These are phyloP conservation scores for Ooceraea biroi DNA, from an alignment of 1,140 invertebrate species.

Conservation along the genomic window DNA sequence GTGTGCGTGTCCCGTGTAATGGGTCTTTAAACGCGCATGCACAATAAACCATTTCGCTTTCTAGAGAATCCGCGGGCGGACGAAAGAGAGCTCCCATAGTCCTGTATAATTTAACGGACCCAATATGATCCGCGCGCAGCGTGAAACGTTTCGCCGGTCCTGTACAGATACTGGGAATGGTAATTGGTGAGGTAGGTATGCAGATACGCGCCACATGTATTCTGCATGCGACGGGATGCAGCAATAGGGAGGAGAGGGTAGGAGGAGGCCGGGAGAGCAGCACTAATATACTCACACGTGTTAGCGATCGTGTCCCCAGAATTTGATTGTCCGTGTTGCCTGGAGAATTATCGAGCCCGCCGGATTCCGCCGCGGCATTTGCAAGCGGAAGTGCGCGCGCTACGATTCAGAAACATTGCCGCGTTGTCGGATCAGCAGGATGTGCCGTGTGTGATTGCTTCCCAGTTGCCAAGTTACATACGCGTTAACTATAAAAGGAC, in stretches of 20 bases:
- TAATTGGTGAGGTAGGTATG: constrained; percentile 80
- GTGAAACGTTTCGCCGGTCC: constrained; percentile 68
- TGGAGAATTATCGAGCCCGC: constrained; percentile 79
- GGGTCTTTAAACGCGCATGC: constrained; percentile 19
- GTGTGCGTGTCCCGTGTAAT: neutral
- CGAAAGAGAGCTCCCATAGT: neutral
- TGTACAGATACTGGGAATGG: constrained; percentile 74
- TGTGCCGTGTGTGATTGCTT: constrained; percentile 58
- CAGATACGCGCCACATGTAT: constrained; percentile 79
- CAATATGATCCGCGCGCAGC: constrained; percentile 70
- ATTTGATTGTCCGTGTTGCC: constrained; percentile 81
- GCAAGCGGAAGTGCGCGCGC: constrained; percentile 70
- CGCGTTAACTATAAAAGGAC: constrained; percentile 54
- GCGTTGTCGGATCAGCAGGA: constrained; percentile 49
- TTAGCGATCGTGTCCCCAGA: constrained; percentile 80
- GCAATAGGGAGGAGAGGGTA: neutral
- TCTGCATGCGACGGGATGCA: constrained; percentile 55
- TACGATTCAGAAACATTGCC: constrained; percentile 67
- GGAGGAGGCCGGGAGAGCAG: constrained; percentile 37
- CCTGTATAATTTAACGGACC: constrained; percentile 73
- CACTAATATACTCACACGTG: constrained; percentile 80
- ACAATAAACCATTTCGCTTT: constrained; percentile 24
- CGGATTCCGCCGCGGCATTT: constrained; percentile 73
- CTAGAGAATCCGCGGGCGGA: neutral
- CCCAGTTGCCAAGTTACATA: constrained; percentile 56